phyloP scores from a whole-genome alignment of 1,140 invertebrate species.

The Drosophila insularis region DNA sequence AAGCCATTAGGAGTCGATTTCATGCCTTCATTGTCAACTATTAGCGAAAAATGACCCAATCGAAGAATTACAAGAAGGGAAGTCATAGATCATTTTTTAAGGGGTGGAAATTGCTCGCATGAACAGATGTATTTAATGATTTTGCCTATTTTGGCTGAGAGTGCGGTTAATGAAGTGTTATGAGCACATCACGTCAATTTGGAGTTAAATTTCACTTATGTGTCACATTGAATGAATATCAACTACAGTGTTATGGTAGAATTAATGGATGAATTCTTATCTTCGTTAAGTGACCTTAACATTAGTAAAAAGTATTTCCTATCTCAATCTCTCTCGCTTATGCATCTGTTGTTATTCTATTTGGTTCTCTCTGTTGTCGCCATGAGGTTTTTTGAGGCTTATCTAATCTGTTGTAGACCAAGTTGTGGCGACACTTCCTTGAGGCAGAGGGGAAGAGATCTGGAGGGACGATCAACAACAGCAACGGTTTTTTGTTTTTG shows the following conservation, averaged over 20 bases:
- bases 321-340: background rate
- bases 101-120: background rate
- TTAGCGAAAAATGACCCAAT: background rate
- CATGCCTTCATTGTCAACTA: background rate
- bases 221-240: no score
- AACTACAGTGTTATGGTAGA: no score
- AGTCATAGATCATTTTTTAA: background rate
- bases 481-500: background rate
- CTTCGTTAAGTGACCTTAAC: background rate
- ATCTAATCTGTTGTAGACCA: constrained; percentile 12
- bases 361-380: background rate
- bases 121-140: background rate
- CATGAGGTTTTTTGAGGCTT: constrained; percentile 1
- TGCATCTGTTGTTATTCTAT: background rate
- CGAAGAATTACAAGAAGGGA: background rate
- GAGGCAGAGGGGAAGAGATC: background rate
- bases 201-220: background rate
- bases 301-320: background rate
- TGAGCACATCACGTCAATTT: background rate
- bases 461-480: constrained; percentile 28
- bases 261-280: constrained; percentile 1
- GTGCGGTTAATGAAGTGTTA: background rate
- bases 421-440: constrained; percentile 40
- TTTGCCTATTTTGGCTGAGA: background rate
- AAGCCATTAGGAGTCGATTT: background rate